Base-by-base conservation (phyloP, 2,888 invertebrate genomes). In the Heliothis peltigera region DNA sequence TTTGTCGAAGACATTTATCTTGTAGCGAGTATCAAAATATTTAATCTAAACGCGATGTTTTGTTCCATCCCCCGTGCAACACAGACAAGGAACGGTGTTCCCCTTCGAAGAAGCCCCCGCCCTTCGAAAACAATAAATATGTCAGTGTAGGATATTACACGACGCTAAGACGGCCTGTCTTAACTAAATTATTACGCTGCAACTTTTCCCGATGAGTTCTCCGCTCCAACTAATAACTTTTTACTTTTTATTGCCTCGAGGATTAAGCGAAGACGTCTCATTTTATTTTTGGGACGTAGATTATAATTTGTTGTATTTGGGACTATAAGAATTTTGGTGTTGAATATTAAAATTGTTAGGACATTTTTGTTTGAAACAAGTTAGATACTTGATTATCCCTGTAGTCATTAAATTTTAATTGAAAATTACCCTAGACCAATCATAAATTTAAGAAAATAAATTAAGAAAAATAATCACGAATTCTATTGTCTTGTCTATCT, bases 91-190 rank as follows among this genome's bases (percentile, higher is more conserved):
- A 54, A 63, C 25, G 70, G 64, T 44, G 47, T 47, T 53, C 80
- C 80, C 80, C 82, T 80, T 80, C 78, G 64, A 17, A 54, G 80
- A 80, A 76, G 71, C 89, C 90, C 89, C 87, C 88, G 85, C 88
- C 93, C 92, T 87, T 84, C 76, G 72, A 80, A 88, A 90, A 93
- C 93, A 92, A 95, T 95, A 95, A 95, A 95, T 95, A 93, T 95
- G 95, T 94, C 94, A 94, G 91, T 87, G 89, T 85, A 86, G 90
- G 91, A 92, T 93, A 94, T 94, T 91, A 93, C 92, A 91, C 85
- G 89, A 88, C 86, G 88, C 84, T 88, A 87, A 90, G 90, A 88
- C 71, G 83, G 62, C 70, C 77, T 81, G 84, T 86, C 92, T 90
- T 90, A 90, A 92, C 89, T 93, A 93, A 94, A 94, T 94, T 93